phyloP scores from a whole-genome alignment of 2,113 vertebrate species.

The Triplophysa siluroides region DNA sequence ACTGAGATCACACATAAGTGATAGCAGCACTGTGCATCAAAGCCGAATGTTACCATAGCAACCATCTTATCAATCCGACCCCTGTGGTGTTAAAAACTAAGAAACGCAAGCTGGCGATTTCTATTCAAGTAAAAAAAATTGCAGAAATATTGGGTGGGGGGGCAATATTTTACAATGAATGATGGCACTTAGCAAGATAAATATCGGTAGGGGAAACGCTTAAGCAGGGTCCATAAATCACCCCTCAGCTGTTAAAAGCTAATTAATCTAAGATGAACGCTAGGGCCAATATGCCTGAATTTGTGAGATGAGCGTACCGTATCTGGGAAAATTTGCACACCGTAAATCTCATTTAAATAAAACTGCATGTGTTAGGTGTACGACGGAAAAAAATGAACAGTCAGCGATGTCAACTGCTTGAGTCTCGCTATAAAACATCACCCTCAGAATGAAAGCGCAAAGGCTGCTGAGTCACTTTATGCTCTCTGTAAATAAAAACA shows the following conservation, averaged over 20 bases:
- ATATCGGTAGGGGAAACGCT: conserved; percentile 41
- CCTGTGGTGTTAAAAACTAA: conserved; percentile 14
- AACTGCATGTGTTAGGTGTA: not conserved
- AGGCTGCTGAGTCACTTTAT: not conserved
- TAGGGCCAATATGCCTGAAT: conserved; percentile 43
- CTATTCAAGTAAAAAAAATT: conserved; percentile 36
- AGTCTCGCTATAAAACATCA: conserved; percentile 30
- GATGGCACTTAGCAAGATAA: conserved; percentile 48
- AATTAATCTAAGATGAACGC: conserved; percentile 53
- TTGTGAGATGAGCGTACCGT: conserved; percentile 40
- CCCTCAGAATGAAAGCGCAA: conserved; percentile 10
- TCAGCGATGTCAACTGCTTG: conserved; percentile 19
- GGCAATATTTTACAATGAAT: conserved; percentile 41
- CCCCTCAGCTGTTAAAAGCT: conserved; percentile 42
- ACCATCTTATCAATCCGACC: conserved; percentile 44
- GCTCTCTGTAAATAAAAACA: conserved; percentile 13
- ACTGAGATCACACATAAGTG: conserved; percentile 9
- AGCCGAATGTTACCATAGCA: conserved; percentile 15
- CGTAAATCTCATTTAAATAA: conserved; percentile 45
- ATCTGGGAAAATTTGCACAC: conserved; percentile 24
- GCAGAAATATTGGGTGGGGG: not conserved
- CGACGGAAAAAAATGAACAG: not conserved
- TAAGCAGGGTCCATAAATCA: conserved; percentile 55
- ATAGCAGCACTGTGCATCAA: conserved; percentile 28
- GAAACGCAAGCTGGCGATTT: conserved; percentile 46